phyloP scores from a whole-genome alignment of 2,113 vertebrate genomes.

The Hippotragus niger region DNA sequence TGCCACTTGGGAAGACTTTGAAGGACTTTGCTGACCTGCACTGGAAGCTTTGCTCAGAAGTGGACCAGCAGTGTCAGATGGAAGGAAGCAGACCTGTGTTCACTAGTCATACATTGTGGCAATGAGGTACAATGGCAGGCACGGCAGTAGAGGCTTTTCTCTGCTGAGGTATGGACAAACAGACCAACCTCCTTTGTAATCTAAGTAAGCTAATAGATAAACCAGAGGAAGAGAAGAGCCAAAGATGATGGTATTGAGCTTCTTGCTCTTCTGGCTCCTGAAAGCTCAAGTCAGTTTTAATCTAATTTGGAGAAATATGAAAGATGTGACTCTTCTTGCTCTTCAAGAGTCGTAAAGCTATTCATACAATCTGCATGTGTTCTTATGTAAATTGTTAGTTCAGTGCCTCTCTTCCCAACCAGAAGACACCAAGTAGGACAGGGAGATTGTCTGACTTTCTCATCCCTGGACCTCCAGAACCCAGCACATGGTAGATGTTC shows the following conservation, averaged over 20 bases:
- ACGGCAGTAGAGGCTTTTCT: not conserved
- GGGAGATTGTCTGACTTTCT: not conserved
- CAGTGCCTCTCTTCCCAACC: slow-evolving; percentile 4
- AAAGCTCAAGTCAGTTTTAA: not conserved
- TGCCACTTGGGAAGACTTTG: not conserved
- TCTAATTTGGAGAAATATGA: not conserved
- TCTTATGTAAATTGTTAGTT: not conserved
- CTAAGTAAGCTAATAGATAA: not conserved
- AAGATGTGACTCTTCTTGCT: not conserved
- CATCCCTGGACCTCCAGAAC: not conserved
- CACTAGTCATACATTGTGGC: slow-evolving; percentile 1
- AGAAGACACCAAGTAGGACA: not conserved
- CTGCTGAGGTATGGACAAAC: not conserved
- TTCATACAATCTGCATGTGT: not conserved
- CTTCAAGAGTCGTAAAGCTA: not conserved
- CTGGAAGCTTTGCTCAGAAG: not conserved
- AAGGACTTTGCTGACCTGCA: not conserved
- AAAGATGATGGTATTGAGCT: not conserved
- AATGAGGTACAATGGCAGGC: not conserved
- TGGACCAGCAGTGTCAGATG: not conserved
- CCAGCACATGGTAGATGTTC: not conserved
- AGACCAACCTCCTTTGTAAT: not conserved
- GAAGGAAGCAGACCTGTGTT: not conserved
- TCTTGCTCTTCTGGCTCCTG: not conserved
- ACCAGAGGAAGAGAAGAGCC: not conserved